Percentiles rank a stretch among this genome's conserved stretches.
Conservation (phyloP, 2,888 invertebrate species). For the Phengaris alcon region DNA sequence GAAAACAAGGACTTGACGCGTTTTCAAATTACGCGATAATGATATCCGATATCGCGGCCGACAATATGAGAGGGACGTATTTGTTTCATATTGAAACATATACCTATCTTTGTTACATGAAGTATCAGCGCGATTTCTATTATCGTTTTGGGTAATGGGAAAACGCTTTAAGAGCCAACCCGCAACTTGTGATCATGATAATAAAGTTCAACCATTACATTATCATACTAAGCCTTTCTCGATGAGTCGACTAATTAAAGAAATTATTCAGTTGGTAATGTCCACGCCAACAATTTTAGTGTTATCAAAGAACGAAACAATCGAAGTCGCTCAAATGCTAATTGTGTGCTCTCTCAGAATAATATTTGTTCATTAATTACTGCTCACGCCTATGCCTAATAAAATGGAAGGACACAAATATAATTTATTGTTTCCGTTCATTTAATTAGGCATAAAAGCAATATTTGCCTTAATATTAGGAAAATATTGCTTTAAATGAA, state of each 20-base stretch:
- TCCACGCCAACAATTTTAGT: constrained; percentile 15
- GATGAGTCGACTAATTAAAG: constrained; percentile 25
- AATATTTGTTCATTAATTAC: constrained; percentile 14
- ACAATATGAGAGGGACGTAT: too few species aligned
- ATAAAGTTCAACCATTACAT: neutral
- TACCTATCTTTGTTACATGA: too few species aligned
- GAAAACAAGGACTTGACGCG: too few species aligned
- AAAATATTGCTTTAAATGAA: neutral
- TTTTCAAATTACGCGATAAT: too few species aligned
- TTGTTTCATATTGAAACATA: too few species aligned
- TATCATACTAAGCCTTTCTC: constrained; percentile 1
- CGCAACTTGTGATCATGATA: too few species aligned
- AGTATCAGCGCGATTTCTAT: too few species aligned
- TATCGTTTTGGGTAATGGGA: too few species aligned
- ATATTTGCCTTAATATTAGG: neutral
- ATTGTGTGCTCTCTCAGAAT: constrained; percentile 20
- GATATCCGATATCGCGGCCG: too few species aligned
- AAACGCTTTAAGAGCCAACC: too few species aligned
- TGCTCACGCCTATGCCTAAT: neutral
- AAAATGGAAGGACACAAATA: neutral
- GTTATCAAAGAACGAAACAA: constrained; percentile 27
- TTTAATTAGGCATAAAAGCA: too few species aligned
- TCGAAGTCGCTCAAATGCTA: constrained; percentile 14
- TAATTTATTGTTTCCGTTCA: too few species aligned
- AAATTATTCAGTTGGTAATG: constrained; percentile 25